phyloP scores from a whole-genome alignment of 1,140 invertebrate genomes.

The Maniola jurtina region DNA sequence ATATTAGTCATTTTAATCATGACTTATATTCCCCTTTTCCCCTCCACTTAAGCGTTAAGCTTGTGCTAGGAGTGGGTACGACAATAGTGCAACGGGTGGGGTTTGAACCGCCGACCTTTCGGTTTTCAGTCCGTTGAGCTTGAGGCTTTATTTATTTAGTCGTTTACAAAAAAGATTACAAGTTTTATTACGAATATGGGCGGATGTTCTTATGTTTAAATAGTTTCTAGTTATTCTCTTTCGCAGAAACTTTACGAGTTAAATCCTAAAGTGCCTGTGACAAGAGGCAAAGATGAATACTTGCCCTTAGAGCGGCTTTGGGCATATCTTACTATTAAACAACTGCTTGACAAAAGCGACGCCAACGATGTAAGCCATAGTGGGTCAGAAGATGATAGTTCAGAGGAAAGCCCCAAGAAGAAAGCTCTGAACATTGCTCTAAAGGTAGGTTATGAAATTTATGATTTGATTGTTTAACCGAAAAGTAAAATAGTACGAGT shows the following conservation, averaged over 20 bases:
- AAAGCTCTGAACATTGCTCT: conserved; percentile 57
- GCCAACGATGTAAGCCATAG: conserved; percentile 33
- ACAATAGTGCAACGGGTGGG: no score
- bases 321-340: conserved; percentile 85
- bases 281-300: conserved; percentile 38
- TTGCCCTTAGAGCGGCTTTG: conserved; percentile 82
- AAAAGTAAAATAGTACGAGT: no score
- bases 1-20: no score
- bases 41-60: no score
- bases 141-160: no score
- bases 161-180: no score
- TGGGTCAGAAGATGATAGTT: conserved; percentile 3
- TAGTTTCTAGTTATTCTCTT: conserved; percentile 7
- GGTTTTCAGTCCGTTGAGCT: no score
- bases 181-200: no score
- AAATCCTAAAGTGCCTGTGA: conserved; percentile 43
- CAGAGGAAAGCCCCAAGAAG: conserved; percentile 47
- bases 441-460: conserved; percentile 40
- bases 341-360: conserved; percentile 81
- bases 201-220: not conserved
- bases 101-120: no score
- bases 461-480: not conserved
- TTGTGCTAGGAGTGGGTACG: no score
- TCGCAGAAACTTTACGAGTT: conserved; percentile 52
- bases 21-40: no score